Base-by-base conservation (phyloP, 2,888 invertebrate species). In the Empis livida region DNA sequence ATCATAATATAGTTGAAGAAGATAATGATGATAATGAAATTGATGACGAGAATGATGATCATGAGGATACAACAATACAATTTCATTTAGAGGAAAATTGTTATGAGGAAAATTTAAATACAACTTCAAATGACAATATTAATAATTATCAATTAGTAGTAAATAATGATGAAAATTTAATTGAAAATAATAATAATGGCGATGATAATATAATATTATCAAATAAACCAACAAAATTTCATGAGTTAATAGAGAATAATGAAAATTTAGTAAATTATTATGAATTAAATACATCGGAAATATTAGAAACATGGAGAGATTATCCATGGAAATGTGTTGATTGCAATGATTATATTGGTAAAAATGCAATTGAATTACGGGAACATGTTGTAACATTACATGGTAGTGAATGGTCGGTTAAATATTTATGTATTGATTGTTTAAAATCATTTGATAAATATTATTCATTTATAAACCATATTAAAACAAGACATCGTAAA, bases 381-480 rank as follows among this genome's bases (percentile, higher is more conserved):
- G 27, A 40, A n/a, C 55, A 51, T 45, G 40, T 46, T 11, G 10
- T 10, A 11, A 32, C 11, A 2, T n/a, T 42, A 5, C 52, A 53
- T 46, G 23, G 23, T 27, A 13, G 16, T n/a, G 15, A 41, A 11
- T 10, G 17, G 14, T 17, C 17, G 11, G 10, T 39, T 13, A 41
- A 54, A 14, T 62, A 55, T 49, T 46, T 55, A 41, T 63, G 63
- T 43, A 50, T 47, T 10, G 60, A 61, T 50, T 63, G 63, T 41
- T 52, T 55, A 10, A 61, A 62, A 48, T 15, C 46, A 5, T 58
- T 57, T 30, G 23, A 47, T 8, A 59, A 57, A 6, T 61, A 61
- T 46, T 54, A 57, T 38, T 51, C 54, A 3, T 60, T 61, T 44
- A 50, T 63, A 5, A 63, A 60, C 50, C 64, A 63, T 46, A 54